Evolutionary conservation across 2,113 vertebrate genomes (phyloP).

Genomic region (Callorhinus ursinus): DNA sequence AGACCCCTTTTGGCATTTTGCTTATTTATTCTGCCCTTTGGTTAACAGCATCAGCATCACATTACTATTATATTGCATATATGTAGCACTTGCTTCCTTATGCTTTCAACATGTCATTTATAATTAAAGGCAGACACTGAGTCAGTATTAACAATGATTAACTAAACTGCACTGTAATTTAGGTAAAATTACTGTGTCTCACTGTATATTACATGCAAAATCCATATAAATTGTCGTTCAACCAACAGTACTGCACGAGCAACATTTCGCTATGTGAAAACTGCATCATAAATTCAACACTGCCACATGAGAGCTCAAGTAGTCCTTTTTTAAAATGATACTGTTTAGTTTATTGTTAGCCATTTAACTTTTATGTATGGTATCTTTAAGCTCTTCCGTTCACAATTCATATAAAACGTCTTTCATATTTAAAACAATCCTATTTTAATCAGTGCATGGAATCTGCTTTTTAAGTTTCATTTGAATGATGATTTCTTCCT

Average conservation of each 20-base stretch:
- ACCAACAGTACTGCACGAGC: constrained; percentile 77
- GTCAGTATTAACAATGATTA: constrained; percentile 83
- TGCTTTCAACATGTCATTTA: constrained; percentile 80
- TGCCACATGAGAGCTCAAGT: constrained; percentile 79
- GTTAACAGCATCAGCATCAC: constrained; percentile 86
- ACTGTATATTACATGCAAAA: constrained; percentile 82
- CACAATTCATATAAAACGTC: constrained; percentile 74
- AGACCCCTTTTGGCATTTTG: constrained; percentile 89
- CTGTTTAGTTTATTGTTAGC: constrained; percentile 87
- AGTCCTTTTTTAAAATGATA: constrained; percentile 83
- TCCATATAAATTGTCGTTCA: constrained; percentile 78
- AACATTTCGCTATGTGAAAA: constrained; percentile 81
- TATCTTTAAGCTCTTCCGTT: constrained; percentile 81
- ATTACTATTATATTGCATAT: constrained; percentile 83
- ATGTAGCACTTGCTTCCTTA: constrained; percentile 76
- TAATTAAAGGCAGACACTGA: constrained; percentile 82
- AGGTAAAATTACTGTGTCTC: constrained; percentile 86
- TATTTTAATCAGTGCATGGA: constrained; percentile 86
- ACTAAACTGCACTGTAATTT: constrained; percentile 86
- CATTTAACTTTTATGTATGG: constrained; percentile 80
- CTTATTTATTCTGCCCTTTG: constrained; percentile 87
- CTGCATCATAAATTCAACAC: constrained; percentile 80
- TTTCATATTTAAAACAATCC: constrained; percentile 81
- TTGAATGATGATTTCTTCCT: constrained; percentile 71
- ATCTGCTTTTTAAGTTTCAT: constrained; percentile 81